Conservation (phyloP, 2,113 vertebrate genomes). For the Mustela nigripes region DNA sequence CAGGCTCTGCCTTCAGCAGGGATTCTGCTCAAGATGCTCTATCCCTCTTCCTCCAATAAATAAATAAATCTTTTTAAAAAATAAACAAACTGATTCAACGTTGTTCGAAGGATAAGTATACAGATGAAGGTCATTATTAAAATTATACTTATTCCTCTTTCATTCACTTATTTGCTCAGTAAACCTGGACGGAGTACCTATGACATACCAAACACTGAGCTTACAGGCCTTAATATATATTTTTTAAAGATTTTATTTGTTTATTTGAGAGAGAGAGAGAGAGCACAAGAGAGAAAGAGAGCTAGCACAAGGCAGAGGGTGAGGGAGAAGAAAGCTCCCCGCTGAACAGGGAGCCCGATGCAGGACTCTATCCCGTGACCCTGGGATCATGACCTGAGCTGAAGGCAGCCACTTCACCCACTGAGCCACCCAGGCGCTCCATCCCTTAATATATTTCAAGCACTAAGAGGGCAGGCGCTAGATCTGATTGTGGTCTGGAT, state of each 20-base stretch:
- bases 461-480: not conserved
- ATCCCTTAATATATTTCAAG: not conserved
- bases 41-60: not conserved
- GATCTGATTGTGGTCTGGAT: not conserved
- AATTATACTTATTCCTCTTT: not conserved
- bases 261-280: too few relatives aligned
- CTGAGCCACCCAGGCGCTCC: too few relatives aligned
- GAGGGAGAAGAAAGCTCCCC: too few relatives aligned
- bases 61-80: not conserved
- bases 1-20: not conserved
- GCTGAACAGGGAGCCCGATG: too few relatives aligned
- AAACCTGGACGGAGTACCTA: not conserved
- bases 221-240: not conserved
- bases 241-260: too few relatives aligned
- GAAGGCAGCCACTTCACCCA: too few relatives aligned
- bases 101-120: not conserved
- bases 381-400: too few relatives aligned
- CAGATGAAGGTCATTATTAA: not conserved
- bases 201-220: not conserved
- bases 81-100: not conserved
- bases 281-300: too few relatives aligned
- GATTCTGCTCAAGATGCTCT: not conserved
- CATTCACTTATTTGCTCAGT: slow-evolving; percentile 32
- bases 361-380: too few relatives aligned
- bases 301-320: too few relatives aligned